Evolutionary conservation across 2,888 invertebrate genomes (phyloP).

Genomic region (Cephus sareptanus): DNA sequence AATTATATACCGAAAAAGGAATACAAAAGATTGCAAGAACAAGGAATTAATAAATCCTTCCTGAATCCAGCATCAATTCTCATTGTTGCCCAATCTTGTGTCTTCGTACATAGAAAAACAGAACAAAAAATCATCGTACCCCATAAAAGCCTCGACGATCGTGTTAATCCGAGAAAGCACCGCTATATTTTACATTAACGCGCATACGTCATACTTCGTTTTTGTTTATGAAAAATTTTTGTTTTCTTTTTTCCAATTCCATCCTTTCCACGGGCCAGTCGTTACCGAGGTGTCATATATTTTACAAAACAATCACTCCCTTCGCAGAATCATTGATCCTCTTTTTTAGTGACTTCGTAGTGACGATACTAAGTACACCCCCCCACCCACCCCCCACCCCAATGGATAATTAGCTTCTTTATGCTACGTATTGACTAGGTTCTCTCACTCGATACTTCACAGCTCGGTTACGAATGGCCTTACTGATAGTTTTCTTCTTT

Average conservation of each 20-base stretch:
- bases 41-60: background rate
- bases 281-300: background rate
- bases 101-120: background rate
- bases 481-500: constrained; percentile 3
- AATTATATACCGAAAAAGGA: background rate
- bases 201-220: background rate
- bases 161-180: background rate
- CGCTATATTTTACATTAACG: background rate
- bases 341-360: background rate
- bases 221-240: background rate
- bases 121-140: background rate
- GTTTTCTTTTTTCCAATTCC: background rate
- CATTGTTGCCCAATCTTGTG: background rate
- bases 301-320: background rate
- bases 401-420: background rate
- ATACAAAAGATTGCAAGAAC: background rate
- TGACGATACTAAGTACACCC: background rate
- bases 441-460: constrained; percentile 48
- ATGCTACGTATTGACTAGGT: constrained; percentile 65
- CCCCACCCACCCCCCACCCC: constrained; percentile 19
- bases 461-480: constrained; percentile 55
- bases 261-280: background rate
- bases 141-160: background rate
- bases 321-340: background rate
- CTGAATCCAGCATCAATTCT: background rate